Percentiles rank a stretch among this genome's conserved stretches.
phyloP scores from a whole-genome alignment of 2,113 vertebrate genomes.

The Guaruba guarouba region DNA sequence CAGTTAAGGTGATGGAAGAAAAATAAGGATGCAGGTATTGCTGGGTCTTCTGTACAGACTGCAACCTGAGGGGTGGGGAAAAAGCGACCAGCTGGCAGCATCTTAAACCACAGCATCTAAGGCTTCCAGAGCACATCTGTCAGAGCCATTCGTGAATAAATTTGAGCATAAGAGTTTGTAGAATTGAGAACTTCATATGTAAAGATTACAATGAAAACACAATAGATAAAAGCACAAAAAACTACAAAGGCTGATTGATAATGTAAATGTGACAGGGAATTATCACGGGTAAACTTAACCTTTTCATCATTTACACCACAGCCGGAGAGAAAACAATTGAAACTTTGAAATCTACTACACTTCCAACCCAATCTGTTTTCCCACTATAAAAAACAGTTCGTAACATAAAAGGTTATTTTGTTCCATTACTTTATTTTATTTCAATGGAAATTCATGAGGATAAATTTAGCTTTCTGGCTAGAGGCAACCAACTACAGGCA shows the following conservation, averaged over 20 bases:
- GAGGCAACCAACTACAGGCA: neutral
- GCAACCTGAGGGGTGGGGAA: neutral
- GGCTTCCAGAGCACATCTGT: slow-evolving; percentile 38
- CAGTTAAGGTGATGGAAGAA: neutral
- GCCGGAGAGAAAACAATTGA: neutral
- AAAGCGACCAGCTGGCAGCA: slow-evolving; percentile 1
- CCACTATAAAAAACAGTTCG: neutral
- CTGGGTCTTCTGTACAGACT: neutral
- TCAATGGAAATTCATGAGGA: neutral
- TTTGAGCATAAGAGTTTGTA: neutral
- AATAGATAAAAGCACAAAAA: slow-evolving; percentile 48
- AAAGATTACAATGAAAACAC: slow-evolving; percentile 46
- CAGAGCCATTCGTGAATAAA: slow-evolving; percentile 17
- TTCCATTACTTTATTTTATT: slow-evolving; percentile 5
- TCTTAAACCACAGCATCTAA: neutral
- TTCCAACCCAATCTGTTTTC: slow-evolving; percentile 22
- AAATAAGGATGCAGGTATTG: neutral
- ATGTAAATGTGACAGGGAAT: slow-evolving; percentile 39
- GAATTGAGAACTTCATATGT: slow-evolving; percentile 18
- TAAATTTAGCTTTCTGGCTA: neutral
- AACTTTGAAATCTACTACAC: neutral
- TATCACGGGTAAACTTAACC: slow-evolving; percentile 54
- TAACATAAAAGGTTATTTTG: neutral
- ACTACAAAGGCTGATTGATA: slow-evolving; percentile 49
- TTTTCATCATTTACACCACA: slow-evolving; percentile 47